Base-by-base conservation (phyloP, 2,888 invertebrate genomes). In the Polyploca ridens region DNA sequence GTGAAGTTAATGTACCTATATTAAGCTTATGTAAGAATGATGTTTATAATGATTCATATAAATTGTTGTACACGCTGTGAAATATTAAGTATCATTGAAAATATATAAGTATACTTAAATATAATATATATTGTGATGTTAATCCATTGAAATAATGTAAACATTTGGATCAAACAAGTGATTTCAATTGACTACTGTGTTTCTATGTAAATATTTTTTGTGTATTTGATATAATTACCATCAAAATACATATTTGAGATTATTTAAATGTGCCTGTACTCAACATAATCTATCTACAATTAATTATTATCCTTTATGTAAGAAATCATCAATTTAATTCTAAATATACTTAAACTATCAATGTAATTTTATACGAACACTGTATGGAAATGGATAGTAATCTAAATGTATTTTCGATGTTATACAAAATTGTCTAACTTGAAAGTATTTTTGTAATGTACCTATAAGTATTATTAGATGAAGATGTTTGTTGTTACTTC, bases 381-480 rank as follows among this genome's bases (percentile, higher is more conserved):
- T 78, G 69, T 62, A 64, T 63, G 63, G 68, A 68, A 74, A 76
- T 82, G 67, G 73, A 77, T 74, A 69, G 76, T 79, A 78, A 73
- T 80, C 72, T 79, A 72, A 73, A 79, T 86, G 89, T 90, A 88
- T 90, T 90, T 91, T 91, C 85, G 90, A 91, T 90, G 89, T 89
- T 90, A 89, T 90, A 90, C 88, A 90, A 87, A 72, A 81, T 78
- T 80, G 78, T 87, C 81, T 88, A 80, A 85, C 76, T 85, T 90
- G 79, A 83, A 86, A 83, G 82, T 92, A 92, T 91, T 91, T 91
- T 92, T 91, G 81, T 91, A 90, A 85, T 79, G 85, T 73, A 68
- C 41, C 13, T 41, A 3, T 41, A 72, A 68, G 68, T 67, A 35
- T 67, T 62, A 78, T n/a, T 78, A 79, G 66, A 76, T 68, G 69